Conservation (phyloP, 2,888 invertebrate genomes). For the Suillia variegata region DNA sequence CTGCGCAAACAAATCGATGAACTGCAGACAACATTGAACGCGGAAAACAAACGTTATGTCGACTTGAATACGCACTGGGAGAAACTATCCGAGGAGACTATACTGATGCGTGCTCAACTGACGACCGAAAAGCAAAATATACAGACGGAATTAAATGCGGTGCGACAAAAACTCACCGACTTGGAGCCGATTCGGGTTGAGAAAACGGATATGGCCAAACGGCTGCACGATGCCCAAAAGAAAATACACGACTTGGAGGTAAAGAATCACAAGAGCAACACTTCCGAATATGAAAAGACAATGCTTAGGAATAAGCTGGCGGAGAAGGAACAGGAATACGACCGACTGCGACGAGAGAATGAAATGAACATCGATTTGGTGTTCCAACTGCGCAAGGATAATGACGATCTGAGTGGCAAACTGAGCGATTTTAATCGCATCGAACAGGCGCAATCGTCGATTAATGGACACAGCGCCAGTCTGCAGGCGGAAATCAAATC, state of each 20-base stretch:
- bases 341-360: conserved; percentile 71
- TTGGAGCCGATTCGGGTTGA: conserved; percentile 53
- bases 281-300: conserved; percentile 68
- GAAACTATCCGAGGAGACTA: conserved; percentile 82
- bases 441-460: conserved; percentile 78
- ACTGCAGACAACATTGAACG: conserved; percentile 70
- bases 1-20: conserved; percentile 63
- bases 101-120: conserved; percentile 79
- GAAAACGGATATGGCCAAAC: conserved; percentile 51
- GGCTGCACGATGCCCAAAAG: conserved; percentile 51
- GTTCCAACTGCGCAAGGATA: conserved; percentile 74
- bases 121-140: conserved; percentile 82
- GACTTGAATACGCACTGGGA: conserved; percentile 84
- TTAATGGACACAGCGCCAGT: conserved; percentile 76
- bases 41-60: conserved; percentile 76
- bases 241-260: conserved; percentile 53
- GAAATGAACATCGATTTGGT: conserved; percentile 73
- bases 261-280: conserved; percentile 47
- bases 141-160: conserved; percentile 62
- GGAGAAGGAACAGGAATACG: conserved; percentile 76
- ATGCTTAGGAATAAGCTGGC: conserved; percentile 73
- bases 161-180: conserved; percentile 48
- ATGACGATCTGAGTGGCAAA: conserved; percentile 80
- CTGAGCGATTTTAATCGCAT: conserved; percentile 85
- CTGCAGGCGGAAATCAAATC: conserved; percentile 78